Conservation (phyloP, 2,113 vertebrate genomes). For the Melanerpes aurifrons region DNA sequence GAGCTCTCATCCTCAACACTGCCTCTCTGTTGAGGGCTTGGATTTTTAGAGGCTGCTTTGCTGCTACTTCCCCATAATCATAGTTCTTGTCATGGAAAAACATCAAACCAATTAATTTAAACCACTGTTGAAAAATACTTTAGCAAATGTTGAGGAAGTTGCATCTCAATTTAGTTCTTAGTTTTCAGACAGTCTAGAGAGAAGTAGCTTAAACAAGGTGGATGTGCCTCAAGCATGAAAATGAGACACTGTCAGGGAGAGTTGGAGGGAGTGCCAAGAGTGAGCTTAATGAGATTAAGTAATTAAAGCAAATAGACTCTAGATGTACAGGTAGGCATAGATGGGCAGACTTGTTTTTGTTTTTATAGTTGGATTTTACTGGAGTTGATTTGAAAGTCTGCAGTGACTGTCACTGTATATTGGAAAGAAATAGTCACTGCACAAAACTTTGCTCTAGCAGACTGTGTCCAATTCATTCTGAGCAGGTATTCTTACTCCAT, state of each 20-base stretch:
- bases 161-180: not conserved
- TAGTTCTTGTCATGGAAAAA: not conserved
- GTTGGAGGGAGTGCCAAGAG: not conserved
- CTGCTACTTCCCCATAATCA: not conserved
- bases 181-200: not conserved
- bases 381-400: not conserved
- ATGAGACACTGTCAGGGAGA: not conserved
- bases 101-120: not conserved
- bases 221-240: not conserved
- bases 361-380: not conserved
- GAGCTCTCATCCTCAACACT: not conserved
- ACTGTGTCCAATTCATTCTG: not conserved
- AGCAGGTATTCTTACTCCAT: not conserved
- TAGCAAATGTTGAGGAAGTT: not conserved
- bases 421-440: not conserved
- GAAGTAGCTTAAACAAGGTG: not conserved
- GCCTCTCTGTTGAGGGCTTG: not conserved
- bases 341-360: not conserved
- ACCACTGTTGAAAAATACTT: not conserved
- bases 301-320: not conserved
- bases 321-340: not conserved
- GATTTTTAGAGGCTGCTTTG: not conserved
- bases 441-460: not conserved
- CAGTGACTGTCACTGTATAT: not conserved
- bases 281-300: not conserved